A percentile compares a stretch with the other conserved stretches of the same genome.
These are phyloP conservation scores for Tinamus guttatus DNA, from an alignment of 2,113 vertebrate genomes.

Conservation along the genomic window DNA sequence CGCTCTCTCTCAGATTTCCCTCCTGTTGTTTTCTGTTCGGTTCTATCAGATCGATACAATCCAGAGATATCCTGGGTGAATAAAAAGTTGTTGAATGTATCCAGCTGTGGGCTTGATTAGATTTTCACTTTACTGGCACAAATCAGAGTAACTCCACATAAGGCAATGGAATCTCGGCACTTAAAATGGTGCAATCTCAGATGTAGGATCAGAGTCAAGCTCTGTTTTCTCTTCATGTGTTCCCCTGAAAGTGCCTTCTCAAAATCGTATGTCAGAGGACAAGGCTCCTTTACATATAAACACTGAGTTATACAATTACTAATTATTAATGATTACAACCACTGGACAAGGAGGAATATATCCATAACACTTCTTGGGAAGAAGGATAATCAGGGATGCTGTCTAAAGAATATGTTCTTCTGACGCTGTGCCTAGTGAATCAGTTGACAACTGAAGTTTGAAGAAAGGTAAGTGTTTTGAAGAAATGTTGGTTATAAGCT, in stretches of 20 bases:
- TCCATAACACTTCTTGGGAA: not conserved
- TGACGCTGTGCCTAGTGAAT: not conserved
- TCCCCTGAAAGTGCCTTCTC: not conserved
- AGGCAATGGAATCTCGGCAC: not conserved
- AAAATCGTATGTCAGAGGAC: not conserved
- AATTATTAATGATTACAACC: not conserved
- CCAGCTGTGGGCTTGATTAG: slow-evolving; percentile 49
- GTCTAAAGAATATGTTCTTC: not conserved
- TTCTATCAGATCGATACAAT: slow-evolving; percentile 40
- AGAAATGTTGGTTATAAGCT: not conserved
- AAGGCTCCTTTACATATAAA: not conserved
- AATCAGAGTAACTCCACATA: slow-evolving; percentile 21
- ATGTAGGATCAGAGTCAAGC: not conserved
- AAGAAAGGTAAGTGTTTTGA: not conserved
- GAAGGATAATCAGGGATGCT: not conserved
- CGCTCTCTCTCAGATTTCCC: slow-evolving; percentile 16
- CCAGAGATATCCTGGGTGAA: not conserved
- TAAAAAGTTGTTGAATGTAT: slow-evolving; percentile 29
- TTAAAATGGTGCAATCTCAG: not conserved
- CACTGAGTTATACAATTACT: not conserved
- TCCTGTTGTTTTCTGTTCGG: slow-evolving; percentile 24
- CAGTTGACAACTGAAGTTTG: not conserved
- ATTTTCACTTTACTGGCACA: slow-evolving; percentile 37
- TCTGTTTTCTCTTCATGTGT: not conserved
- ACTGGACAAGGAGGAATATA: not conserved